Percentiles rank a stretch among this genome's conserved stretches.
Evolutionary conservation across 2,888 invertebrate species (phyloP).

Genomic region (Panzeria rudis): DNA sequence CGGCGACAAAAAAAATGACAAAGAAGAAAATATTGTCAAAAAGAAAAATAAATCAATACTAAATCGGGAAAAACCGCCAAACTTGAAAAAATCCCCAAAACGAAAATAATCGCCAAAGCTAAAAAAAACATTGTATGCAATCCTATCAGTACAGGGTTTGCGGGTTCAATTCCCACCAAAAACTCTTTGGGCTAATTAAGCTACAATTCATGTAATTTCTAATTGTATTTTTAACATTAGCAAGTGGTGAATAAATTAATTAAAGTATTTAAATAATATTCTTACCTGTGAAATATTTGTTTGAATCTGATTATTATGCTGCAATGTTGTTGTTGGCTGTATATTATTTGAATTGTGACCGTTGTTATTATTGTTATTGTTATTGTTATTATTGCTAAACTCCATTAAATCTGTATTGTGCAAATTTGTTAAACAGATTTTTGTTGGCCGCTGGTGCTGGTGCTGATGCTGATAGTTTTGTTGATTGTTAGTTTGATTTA

Average conservation of each 20-base stretch:
- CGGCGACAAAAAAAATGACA: no score
- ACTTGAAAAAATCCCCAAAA: no score
- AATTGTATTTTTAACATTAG: no score
- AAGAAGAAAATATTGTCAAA: no score
- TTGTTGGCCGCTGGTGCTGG: slow-evolving; percentile 73
- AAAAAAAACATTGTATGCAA: no score
- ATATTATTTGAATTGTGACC: slow-evolving; percentile 47
- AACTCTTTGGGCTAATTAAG: no score
- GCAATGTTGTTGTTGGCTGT: slow-evolving; percentile 44
- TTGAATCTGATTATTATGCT: slow-evolving; percentile 58
- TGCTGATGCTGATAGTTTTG: slow-evolving; percentile 67
- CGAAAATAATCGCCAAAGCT: no score
- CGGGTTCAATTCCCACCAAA: no score
- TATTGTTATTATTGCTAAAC: slow-evolving; percentile 76
- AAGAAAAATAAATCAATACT: no score
- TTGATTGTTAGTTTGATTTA: slow-evolving; percentile 66
- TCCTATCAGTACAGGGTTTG: no score
- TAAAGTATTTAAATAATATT: background rate
- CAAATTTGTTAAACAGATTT: slow-evolving; percentile 77
- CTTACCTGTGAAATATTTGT: slow-evolving; percentile 62
- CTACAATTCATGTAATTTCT: no score
- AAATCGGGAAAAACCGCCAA: no score
- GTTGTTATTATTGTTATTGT: slow-evolving; percentile 22
- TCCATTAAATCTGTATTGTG: slow-evolving; percentile 81
- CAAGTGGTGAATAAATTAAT: background rate